Percentiles rank a stretch among this genome's conserved stretches.
Evolutionary conservation across 2,888 invertebrate genomes (phyloP).

Genomic region (Patella pellucida): DNA sequence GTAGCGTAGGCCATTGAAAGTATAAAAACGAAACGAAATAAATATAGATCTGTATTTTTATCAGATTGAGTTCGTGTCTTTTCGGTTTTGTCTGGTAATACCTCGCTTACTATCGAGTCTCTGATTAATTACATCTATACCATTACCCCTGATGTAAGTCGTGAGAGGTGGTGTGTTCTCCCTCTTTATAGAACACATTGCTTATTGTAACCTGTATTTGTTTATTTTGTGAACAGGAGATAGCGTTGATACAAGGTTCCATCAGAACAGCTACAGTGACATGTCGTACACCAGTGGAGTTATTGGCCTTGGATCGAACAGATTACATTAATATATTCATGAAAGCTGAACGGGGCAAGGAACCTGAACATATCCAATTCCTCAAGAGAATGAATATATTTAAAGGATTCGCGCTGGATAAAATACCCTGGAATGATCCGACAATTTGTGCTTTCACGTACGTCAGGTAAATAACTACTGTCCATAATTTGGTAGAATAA

Average conservation of each 20-base stretch:
- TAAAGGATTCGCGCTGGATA: constrained; percentile 64
- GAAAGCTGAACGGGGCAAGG: constrained; percentile 62
- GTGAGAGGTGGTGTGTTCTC: too few species aligned
- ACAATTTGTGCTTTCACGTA: constrained; percentile 67
- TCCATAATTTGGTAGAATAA: too few species aligned
- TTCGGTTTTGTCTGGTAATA: too few species aligned
- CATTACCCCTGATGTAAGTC: too few species aligned
- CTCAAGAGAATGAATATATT: constrained; percentile 58
- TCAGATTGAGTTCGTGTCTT: too few species aligned
- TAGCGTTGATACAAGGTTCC: constrained; percentile 67
- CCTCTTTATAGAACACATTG: too few species aligned
- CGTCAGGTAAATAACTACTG: constrained; percentile 59
- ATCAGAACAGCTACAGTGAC: constrained; percentile 67
- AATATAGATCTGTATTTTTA: too few species aligned
- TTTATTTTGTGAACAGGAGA: constrained; percentile 51
- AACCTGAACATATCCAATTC: constrained; percentile 68
- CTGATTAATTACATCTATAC: too few species aligned
- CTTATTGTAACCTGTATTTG: too few species aligned
- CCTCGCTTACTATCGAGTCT: too few species aligned
- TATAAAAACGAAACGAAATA: too few species aligned
- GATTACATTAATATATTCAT: constrained; percentile 76
- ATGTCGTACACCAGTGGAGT: constrained; percentile 67
- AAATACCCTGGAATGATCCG: constrained; percentile 64
- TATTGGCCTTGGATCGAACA: constrained; percentile 79
- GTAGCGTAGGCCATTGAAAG: too few species aligned